Evolutionary conservation across 2,113 vertebrate genomes (phyloP).

Genomic region (Lipotes vexillifer): DNA sequence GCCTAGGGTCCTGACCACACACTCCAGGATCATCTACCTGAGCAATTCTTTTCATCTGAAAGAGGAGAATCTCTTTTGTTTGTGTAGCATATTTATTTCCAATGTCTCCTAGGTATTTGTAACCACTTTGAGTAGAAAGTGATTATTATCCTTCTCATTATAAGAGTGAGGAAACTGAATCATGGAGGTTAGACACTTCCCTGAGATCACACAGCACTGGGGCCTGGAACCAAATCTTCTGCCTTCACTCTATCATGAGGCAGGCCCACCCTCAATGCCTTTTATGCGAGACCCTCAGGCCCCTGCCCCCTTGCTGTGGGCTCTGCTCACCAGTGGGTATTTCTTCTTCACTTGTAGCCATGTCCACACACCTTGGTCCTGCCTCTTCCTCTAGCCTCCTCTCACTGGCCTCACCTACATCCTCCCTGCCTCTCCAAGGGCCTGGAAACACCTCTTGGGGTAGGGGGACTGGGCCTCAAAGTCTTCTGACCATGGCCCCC

Average conservation of each 20-base stretch:
- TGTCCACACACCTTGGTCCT: background rate
- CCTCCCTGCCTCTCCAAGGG: conserved; percentile 6
- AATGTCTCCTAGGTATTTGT: background rate
- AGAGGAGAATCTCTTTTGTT: background rate
- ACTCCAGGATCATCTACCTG: background rate
- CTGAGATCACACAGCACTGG: background rate
- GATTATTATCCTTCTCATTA: background rate
- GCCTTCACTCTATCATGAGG: rapidly evolving
- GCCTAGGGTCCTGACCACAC: background rate
- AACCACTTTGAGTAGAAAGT: background rate
- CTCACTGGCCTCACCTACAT: background rate
- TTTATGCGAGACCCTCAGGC: rapidly evolving
- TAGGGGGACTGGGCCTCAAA: background rate
- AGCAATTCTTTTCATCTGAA: background rate
- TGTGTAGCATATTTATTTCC: background rate
- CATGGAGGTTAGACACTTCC: background rate
- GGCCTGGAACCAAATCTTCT: too few species aligned
- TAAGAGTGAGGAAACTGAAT: background rate
- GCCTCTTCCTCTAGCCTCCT: background rate
- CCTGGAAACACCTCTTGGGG: background rate
- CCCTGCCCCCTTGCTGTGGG: background rate
- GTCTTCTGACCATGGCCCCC: background rate
- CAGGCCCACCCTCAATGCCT: rapidly evolving
- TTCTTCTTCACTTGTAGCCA: background rate
- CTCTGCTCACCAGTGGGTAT: background rate